Conservation (phyloP, 2,888 invertebrate genomes). For the Cataglyphis cursor region DNA sequence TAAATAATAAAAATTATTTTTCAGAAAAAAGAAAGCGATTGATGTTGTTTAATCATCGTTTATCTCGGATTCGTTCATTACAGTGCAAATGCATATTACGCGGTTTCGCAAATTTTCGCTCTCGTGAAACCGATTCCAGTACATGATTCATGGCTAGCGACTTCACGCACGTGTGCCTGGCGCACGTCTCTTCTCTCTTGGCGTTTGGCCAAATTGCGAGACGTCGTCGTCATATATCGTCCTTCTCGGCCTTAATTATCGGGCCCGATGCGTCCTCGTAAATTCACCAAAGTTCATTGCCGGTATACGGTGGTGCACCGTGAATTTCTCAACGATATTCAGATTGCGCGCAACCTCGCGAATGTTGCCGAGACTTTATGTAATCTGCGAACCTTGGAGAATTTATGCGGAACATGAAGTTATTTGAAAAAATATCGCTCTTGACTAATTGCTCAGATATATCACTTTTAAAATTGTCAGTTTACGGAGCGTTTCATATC, state of each 20-base stretch:
- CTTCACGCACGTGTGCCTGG: slow-evolving; percentile 74
- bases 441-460: neutral
- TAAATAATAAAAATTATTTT: neutral
- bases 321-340: slow-evolving; percentile 32
- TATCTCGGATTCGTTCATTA: neutral
- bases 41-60: neutral
- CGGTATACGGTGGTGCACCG: slow-evolving; percentile 35
- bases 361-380: slow-evolving; percentile 18
- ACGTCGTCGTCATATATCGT: slow-evolving; percentile 38
- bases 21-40: neutral
- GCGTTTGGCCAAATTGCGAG: slow-evolving; percentile 67
- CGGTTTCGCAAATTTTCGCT: slow-evolving; percentile 52
- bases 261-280: slow-evolving; percentile 57
- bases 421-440: neutral
- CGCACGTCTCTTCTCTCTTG: slow-evolving; percentile 66
- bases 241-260: slow-evolving; percentile 72
- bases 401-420: slow-evolving; percentile 2
- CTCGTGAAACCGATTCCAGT: slow-evolving; percentile 57
- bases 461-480: slow-evolving; percentile 5
- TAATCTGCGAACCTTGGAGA: slow-evolving; percentile 6
- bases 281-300: slow-evolving; percentile 72
- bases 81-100: slow-evolving; percentile 16
- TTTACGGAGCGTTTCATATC: neutral
- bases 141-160: slow-evolving; percentile 71
- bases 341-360: slow-evolving; percentile 31